Evolutionary conservation across 2,113 vertebrate species (phyloP).

Genomic region (Condylura cristata): DNA sequence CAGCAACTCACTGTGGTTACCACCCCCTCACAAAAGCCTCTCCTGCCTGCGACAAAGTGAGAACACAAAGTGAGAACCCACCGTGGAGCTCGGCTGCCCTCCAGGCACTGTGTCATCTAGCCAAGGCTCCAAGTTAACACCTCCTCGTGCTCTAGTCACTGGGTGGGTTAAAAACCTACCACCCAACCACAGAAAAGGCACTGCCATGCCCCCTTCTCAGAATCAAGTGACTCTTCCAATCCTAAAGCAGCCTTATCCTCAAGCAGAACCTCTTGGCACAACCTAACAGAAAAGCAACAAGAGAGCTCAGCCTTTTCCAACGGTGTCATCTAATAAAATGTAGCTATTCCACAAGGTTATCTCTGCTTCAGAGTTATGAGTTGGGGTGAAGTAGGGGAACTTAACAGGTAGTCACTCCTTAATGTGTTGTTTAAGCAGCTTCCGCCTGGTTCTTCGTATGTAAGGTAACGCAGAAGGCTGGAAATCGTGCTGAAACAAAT

Average conservation of each 20-base stretch:
- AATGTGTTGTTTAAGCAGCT: neutral
- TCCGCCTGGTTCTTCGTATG: neutral
- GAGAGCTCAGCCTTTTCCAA: neutral
- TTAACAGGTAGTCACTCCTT: neutral
- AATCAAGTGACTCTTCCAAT: neutral
- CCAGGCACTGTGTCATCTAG: neutral
- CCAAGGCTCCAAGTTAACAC: neutral
- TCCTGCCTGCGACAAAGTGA: conserved; percentile 2
- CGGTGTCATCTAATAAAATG: neutral
- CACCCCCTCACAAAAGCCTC: neutral
- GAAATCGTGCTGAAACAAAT: neutral
- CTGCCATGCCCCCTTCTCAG: neutral
- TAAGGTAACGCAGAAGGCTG: neutral
- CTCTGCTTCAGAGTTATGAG: neutral
- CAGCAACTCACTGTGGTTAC: conserved; percentile 15
- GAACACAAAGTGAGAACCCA: conserved; percentile 23
- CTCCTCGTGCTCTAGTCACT: neutral
- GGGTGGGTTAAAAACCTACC: neutral
- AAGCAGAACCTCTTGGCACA: neutral
- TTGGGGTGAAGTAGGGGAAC: neutral
- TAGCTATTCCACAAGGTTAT: neutral
- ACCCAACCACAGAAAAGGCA: neutral
- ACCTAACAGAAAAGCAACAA: neutral
- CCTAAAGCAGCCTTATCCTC: neutral
- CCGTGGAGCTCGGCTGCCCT: neutral